Conservation (phyloP, 2,888 invertebrate genomes). For the Gibbula magus region DNA sequence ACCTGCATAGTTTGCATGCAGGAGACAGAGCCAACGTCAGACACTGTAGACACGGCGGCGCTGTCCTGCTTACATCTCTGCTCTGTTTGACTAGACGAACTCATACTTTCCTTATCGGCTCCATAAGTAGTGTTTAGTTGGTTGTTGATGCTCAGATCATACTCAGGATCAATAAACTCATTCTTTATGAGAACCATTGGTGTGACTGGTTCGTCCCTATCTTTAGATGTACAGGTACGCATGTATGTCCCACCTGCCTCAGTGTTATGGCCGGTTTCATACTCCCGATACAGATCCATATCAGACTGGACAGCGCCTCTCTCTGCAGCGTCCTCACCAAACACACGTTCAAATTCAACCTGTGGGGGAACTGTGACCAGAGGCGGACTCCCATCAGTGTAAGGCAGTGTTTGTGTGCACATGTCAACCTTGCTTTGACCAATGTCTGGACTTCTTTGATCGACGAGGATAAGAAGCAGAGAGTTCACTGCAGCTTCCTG, state of each 20-base stretch:
- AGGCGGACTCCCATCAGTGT: not conserved
- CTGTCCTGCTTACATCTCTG: too few relatives aligned
- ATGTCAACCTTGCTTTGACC: not conserved
- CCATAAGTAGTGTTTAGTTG: not conserved
- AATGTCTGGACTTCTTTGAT: not conserved
- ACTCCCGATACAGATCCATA: not conserved
- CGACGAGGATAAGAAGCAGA: not conserved
- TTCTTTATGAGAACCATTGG: constrained; percentile 13
- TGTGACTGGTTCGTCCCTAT: not conserved
- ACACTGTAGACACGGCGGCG: too few relatives aligned
- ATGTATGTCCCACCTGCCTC: not conserved
- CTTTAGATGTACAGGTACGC: not conserved
- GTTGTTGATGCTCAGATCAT: not conserved
- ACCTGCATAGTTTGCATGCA: not conserved
- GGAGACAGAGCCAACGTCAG: too few relatives aligned
- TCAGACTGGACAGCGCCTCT: not conserved
- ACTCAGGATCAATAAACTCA: constrained; percentile 6
- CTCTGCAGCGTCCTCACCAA: not conserved
- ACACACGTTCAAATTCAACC: constrained; percentile 1
- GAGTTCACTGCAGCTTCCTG: not conserved
- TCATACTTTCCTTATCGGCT: not conserved
- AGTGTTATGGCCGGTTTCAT: too few relatives aligned
- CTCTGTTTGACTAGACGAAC: not conserved
- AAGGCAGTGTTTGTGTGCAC: not conserved
- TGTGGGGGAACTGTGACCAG: not conserved